phyloP scores from a whole-genome alignment of 2,113 vertebrate species.

The Acrocephalus kingi region DNA sequence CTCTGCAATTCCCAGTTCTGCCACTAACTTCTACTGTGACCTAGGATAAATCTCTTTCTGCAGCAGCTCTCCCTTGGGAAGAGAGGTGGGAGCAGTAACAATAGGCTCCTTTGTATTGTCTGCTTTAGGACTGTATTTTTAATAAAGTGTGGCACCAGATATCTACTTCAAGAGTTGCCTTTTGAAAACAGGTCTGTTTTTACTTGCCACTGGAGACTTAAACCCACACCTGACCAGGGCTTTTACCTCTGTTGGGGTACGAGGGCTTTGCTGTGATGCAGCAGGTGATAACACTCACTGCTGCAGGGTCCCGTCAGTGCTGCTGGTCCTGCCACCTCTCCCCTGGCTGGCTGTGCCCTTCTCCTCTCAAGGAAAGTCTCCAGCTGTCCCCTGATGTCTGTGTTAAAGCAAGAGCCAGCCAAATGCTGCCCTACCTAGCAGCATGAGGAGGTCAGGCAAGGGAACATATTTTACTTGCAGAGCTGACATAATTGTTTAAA shows the following conservation, averaged over 20 bases:
- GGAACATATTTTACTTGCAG: conserved; percentile 41
- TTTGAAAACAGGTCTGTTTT: background rate
- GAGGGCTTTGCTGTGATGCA: background rate
- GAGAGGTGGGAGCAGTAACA: background rate
- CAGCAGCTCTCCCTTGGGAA: background rate
- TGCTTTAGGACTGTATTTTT: background rate
- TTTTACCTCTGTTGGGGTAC: background rate
- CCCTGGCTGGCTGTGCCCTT: background rate
- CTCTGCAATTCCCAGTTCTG: conserved; percentile 2
- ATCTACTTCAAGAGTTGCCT: background rate
- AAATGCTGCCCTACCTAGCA: conserved; percentile 7
- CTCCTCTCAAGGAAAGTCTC: conserved; percentile 3
- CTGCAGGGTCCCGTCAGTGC: accelerated
- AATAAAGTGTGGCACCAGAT: background rate
- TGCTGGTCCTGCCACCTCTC: background rate
- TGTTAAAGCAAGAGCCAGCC: background rate
- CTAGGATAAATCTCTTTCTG: background rate
- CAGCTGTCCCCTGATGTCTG: background rate
- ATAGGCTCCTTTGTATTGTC: background rate
- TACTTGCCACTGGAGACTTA: background rate
- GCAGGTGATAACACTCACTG: background rate
- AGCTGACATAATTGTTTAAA: conserved; percentile 52
- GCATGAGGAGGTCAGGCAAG: background rate
- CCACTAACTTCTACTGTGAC: conserved; percentile 1
- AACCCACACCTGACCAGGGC: background rate